These are phyloP conservation scores for Microctenopoma lineatum DNA, from an alignment of 2,797 vertebrate genomes.

Conservation along the genomic window DNA sequence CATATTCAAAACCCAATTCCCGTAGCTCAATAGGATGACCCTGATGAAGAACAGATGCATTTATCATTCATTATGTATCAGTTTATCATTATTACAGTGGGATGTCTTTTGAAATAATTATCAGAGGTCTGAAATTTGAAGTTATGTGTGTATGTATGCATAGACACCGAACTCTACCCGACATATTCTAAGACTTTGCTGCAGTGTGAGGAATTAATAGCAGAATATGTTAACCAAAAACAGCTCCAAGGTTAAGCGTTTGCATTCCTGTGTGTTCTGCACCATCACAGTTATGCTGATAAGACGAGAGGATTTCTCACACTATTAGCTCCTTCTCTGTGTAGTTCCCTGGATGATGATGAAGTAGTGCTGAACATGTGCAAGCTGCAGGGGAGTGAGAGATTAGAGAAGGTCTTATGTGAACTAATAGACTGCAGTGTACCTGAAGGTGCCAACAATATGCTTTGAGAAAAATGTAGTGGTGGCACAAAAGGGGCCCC, in stretches of 20 bases:
- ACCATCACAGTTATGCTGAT: conserved; percentile 41
- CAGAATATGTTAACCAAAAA: conserved; percentile 50
- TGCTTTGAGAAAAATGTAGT: conserved; percentile 21
- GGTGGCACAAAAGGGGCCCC: conserved; percentile 29
- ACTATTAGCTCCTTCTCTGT: conserved; percentile 22
- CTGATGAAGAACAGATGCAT: too few relatives aligned
- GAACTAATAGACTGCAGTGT: conserved; percentile 55
- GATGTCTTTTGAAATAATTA: too few relatives aligned
- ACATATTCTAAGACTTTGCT: background rate
- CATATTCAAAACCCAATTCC: too few relatives aligned
- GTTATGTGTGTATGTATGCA: background rate
- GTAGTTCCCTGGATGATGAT: conserved; percentile 45
- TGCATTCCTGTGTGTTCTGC: conserved; percentile 38
- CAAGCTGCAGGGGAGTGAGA: conserved; percentile 40
- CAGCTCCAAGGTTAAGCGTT: conserved; percentile 66
- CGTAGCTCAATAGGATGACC: too few relatives aligned
- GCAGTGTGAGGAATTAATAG: conserved; percentile 40
- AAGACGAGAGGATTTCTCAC: conserved; percentile 44
- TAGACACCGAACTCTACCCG: background rate
- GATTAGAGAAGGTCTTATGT: conserved; percentile 55
- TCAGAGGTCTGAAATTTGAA: conserved; percentile 7
- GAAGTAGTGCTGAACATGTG: conserved; percentile 42
- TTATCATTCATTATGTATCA: too few relatives aligned
- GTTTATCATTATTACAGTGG: too few relatives aligned
- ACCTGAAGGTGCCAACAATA: conserved; percentile 47